Percentiles rank a stretch among this genome's conserved stretches.
These are phyloP conservation scores for Catamblyrhynchus diadema DNA, from an alignment of 2,797 vertebrate genomes.

Conservation along the genomic window DNA sequence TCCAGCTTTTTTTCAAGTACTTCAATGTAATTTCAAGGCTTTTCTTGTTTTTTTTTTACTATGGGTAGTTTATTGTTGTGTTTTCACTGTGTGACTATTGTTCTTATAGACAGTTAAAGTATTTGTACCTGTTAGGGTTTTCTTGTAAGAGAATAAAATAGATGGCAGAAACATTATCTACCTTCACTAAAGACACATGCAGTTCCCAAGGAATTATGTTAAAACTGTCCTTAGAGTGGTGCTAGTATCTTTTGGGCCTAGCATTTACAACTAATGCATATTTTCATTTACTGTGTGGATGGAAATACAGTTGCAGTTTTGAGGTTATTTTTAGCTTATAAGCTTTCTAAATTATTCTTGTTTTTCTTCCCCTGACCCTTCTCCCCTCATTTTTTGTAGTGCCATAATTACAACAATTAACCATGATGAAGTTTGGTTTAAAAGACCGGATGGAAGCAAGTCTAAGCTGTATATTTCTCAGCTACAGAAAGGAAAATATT, in stretches of 20 bases:
- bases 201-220: background rate
- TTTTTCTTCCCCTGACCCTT: conserved; percentile 47
- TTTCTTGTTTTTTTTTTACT: background rate
- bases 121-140: background rate
- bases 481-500: conserved; percentile 99
- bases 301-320: conserved; percentile 18
- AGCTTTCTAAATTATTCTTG: conserved; percentile 12
- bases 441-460: conserved; percentile 95
- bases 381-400: conserved; percentile 73
- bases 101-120: background rate
- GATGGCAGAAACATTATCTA: background rate
- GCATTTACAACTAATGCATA: background rate
- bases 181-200: background rate
- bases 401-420: conserved; percentile 98
- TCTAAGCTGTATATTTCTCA: conserved; percentile 99
- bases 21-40: background rate
- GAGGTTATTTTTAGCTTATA: conserved; percentile 4
- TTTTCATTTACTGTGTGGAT: conserved; percentile 1
- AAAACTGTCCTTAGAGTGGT: background rate
- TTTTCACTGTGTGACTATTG: background rate
- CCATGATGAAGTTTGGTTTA: conserved; percentile 99
- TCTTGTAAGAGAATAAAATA: background rate
- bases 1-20: background rate
- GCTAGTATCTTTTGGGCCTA: background rate
- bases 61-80: background rate